phyloP scores from a whole-genome alignment of 2,888 invertebrate species.

The Noctua pronuba region DNA sequence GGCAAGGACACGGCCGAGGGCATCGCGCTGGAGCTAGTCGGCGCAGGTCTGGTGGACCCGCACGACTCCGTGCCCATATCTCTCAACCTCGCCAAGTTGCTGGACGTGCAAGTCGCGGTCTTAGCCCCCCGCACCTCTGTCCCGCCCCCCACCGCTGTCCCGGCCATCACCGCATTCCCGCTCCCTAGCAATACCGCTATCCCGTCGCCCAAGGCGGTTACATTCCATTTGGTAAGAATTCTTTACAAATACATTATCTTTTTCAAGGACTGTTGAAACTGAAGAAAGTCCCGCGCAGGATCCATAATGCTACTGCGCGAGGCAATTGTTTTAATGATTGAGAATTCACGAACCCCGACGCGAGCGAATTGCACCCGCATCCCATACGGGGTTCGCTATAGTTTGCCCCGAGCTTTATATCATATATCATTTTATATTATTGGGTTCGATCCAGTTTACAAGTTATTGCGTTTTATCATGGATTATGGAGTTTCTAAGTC shows the following conservation, averaged over 20 bases:
- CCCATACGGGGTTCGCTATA: background rate
- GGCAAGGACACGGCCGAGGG: slow-evolving; percentile 97
- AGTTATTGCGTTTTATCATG: background rate
- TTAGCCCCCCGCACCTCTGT: too few species aligned
- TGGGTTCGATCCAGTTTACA: background rate
- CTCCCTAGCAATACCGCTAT: too few species aligned
- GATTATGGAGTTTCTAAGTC: background rate
- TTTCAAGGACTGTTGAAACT: background rate
- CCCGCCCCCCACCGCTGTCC: too few species aligned
- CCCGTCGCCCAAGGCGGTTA: slow-evolving; percentile 66
- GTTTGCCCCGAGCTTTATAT: background rate
- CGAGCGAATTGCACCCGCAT: background rate
- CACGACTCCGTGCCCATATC: slow-evolving; percentile 81
- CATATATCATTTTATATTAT: background rate
- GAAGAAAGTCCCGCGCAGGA: background rate
- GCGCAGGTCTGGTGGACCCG: slow-evolving; percentile 97
- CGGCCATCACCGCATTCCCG: background rate
- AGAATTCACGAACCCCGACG: background rate
- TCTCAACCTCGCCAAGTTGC: slow-evolving; percentile 76
- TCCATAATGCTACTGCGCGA: background rate
- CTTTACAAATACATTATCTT: background rate
- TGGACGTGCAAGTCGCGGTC: slow-evolving; percentile 66
- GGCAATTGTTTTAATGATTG: background rate
- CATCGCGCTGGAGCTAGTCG: slow-evolving; percentile 97
- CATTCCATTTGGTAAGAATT: slow-evolving; percentile 82